Conservation (phyloP, 1,140 invertebrate genomes). For the Drosophila trapezifrons region DNA sequence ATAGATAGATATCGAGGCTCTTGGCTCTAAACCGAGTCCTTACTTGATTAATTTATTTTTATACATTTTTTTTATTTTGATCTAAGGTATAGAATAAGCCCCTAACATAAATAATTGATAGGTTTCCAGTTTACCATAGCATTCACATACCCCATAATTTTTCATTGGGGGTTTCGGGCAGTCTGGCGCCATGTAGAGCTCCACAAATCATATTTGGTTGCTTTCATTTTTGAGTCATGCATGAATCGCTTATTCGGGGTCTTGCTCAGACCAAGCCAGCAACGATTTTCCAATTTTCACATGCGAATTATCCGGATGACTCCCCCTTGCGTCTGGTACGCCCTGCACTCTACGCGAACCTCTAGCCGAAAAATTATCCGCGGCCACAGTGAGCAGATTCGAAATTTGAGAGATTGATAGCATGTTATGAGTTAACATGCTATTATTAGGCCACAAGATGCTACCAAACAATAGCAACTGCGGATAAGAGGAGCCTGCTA, state of each 20-base stretch:
- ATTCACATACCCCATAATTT: slow-evolving; percentile 1
- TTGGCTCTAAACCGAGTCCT: too few species aligned
- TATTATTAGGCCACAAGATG: slow-evolving; percentile 77
- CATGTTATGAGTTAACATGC: slow-evolving; percentile 82
- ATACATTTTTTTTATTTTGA: not conserved
- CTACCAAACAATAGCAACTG: slow-evolving; percentile 60
- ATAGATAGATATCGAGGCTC: too few species aligned
- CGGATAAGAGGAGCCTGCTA: slow-evolving; percentile 22
- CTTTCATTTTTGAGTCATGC: slow-evolving; percentile 50
- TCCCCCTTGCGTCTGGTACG: slow-evolving; percentile 1
- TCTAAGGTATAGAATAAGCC: not conserved
- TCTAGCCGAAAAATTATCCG: slow-evolving; percentile 31
- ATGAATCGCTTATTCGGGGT: slow-evolving; percentile 43
- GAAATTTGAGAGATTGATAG: slow-evolving; percentile 76
- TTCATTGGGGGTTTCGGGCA: not conserved
- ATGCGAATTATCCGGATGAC: slow-evolving; percentile 68
- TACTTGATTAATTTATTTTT: not conserved
- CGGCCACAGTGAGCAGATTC: slow-evolving; percentile 45
- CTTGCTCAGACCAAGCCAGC: slow-evolving; percentile 15
- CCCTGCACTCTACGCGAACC: slow-evolving; percentile 2
- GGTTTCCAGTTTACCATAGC: not conserved
- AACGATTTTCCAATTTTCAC: slow-evolving; percentile 79
- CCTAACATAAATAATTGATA: not conserved
- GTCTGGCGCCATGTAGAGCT: slow-evolving; percentile 44
- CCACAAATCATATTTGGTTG: slow-evolving; percentile 43